Evolutionary conservation across 2,113 vertebrate genomes (phyloP).

Genomic region (Illadopsis cleaveri): DNA sequence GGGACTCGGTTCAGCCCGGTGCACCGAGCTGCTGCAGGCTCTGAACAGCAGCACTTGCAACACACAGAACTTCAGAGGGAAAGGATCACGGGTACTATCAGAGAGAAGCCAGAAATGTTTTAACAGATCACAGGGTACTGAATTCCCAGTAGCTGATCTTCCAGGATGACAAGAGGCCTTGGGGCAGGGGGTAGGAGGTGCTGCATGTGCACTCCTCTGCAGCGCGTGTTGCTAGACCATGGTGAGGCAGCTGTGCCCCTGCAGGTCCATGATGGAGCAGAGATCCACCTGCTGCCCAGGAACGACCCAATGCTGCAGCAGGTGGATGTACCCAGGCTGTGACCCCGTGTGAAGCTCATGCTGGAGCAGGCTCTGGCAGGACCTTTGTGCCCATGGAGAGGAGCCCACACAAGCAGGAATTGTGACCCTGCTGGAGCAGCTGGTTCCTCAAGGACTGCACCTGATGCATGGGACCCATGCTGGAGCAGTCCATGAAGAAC

Average conservation of each 20-base stretch:
- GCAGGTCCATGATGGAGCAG: background rate
- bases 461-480: rapidly evolving
- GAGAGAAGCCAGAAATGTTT: background rate
- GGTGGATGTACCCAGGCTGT: background rate
- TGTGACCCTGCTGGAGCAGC: background rate
- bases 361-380: background rate
- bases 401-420: background rate
- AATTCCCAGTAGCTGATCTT: background rate
- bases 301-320: background rate
- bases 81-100: rapidly evolving
- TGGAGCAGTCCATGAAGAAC: background rate
- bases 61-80: background rate
- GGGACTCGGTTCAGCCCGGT: rapidly evolving
- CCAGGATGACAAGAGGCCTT: background rate
- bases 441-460: background rate
- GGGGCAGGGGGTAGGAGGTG: background rate
- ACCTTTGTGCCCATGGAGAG: background rate
- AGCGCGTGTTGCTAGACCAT: background rate
- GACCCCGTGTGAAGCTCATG: background rate
- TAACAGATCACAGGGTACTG: background rate
- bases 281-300: background rate
- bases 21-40: background rate
- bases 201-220: background rate
- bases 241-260: background rate
- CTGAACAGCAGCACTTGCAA: rapidly evolving